Conservation (phyloP, 2,113 vertebrate species). For the Rhea americana region DNA sequence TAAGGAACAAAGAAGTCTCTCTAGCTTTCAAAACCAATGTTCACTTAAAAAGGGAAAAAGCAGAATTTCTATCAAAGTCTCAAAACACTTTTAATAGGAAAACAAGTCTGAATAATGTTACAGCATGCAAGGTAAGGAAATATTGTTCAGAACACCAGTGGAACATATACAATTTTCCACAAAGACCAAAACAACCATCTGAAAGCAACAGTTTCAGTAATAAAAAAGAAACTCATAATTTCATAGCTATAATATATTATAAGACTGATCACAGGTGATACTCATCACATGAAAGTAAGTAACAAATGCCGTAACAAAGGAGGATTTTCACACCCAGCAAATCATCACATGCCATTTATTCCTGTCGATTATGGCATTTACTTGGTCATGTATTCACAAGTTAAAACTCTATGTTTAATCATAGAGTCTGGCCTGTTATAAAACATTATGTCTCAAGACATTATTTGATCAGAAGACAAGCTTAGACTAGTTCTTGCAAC, state of each 20-base stretch:
- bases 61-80: background rate
- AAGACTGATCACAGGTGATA: background rate
- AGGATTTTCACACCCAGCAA: constrained; percentile 23
- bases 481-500: constrained; percentile 45
- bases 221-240: background rate
- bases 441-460: constrained; percentile 29
- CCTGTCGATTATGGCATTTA: constrained; percentile 24
- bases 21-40: background rate
- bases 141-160: background rate
- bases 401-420: constrained; percentile 36
- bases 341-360: constrained; percentile 26
- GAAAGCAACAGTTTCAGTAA: background rate
- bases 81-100: background rate
- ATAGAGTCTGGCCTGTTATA: constrained; percentile 24
- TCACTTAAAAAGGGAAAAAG: background rate
- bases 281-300: background rate
- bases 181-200: background rate
- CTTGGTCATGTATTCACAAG: constrained; percentile 64
- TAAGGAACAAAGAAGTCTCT: background rate
- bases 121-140: background rate
- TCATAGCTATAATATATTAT: background rate
- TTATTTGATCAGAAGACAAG: constrained; percentile 55
- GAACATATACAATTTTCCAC: background rate
- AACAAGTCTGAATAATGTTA: background rate
- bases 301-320: background rate